A percentile compares a stretch with the other conserved stretches of the same genome.
phyloP scores from a whole-genome alignment of 2,888 invertebrate species.

The Hyposoter didymator region DNA sequence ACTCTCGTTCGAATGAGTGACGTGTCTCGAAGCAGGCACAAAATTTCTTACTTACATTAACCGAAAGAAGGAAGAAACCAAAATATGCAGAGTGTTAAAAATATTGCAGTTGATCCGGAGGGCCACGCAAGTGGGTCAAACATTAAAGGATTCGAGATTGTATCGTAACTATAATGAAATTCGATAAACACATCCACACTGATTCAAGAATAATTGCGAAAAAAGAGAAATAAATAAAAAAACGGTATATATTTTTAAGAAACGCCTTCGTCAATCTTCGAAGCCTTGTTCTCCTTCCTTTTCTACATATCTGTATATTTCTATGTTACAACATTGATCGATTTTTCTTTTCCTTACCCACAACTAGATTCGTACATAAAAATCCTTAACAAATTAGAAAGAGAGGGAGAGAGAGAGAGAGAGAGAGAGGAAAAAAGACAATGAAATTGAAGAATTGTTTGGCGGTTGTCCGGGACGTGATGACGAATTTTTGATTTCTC shows the following conservation, averaged over 20 bases:
- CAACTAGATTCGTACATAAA: constrained; percentile 57
- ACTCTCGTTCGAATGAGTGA: constrained; percentile 42
- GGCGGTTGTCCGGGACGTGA: constrained; percentile 28
- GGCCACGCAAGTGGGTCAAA: constrained; percentile 34
- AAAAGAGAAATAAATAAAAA: constrained; percentile 77
- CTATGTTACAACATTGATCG: constrained; percentile 58
- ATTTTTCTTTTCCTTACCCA: constrained; percentile 32
- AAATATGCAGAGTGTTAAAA: constrained; percentile 44
- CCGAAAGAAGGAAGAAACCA: background rate
- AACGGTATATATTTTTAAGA: constrained; percentile 82
- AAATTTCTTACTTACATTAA: constrained; percentile 48
- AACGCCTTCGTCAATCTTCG: constrained; percentile 64
- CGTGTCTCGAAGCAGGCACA: constrained; percentile 14
- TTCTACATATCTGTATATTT: constrained; percentile 59
- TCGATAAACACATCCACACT: constrained; percentile 68
- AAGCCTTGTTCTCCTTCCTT: constrained; percentile 69
- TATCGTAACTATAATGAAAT: constrained; percentile 42
- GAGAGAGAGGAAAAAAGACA: constrained; percentile 40
- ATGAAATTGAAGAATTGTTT: constrained; percentile 10
- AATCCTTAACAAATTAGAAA: constrained; percentile 58
- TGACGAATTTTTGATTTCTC: constrained; percentile 10
- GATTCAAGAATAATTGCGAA: constrained; percentile 76
- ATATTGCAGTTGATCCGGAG: constrained; percentile 38
- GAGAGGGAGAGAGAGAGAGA: background rate
- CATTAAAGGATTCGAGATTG: constrained; percentile 47